Conservation (phyloP, 1,140 invertebrate genomes). For the Zaprionus camerounensis region DNA sequence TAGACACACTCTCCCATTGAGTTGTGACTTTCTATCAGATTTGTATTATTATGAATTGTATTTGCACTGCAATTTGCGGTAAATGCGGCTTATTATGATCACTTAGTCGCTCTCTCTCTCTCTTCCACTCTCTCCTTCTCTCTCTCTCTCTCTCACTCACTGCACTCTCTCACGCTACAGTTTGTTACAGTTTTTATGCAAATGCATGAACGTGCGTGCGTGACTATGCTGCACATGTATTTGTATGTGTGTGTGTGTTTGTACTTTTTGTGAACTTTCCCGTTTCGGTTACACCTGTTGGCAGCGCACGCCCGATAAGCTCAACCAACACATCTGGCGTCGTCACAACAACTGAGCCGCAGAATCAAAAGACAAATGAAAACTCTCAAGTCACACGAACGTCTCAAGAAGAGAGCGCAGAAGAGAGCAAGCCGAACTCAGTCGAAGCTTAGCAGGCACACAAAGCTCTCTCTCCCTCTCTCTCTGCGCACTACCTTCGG, state of each 20-base stretch:
- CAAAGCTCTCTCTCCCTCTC: neutral
- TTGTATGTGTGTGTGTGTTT: constrained; percentile 16
- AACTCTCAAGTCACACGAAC: constrained; percentile 18
- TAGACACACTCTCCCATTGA: neutral
- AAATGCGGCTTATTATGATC: constrained; percentile 35
- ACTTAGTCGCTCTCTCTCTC: constrained; percentile 6
- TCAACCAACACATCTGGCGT: constrained; percentile 45
- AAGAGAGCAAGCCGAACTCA: neutral
- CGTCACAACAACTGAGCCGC: constrained; percentile 38
- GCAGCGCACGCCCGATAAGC: constrained; percentile 27
- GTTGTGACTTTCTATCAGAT: constrained; percentile 26
- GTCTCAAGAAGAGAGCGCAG: constrained; percentile 27
- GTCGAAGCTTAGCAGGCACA: neutral
- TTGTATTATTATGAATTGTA: constrained; percentile 13
- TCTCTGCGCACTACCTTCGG: neutral
- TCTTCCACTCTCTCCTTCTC: neutral
- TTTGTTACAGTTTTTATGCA: constrained; percentile 35
- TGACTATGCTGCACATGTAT: constrained; percentile 1
- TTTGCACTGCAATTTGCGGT: constrained; percentile 23
- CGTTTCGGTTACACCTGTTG: constrained; percentile 47
- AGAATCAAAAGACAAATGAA: constrained; percentile 23
- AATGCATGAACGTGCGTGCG: constrained; percentile 6
- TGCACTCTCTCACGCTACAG: constrained; percentile 6
- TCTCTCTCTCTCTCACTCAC: neutral
- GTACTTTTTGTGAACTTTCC: constrained; percentile 34